phyloP scores from a whole-genome alignment of 1,140 invertebrate genomes.

The Drosophila oshimai region DNA sequence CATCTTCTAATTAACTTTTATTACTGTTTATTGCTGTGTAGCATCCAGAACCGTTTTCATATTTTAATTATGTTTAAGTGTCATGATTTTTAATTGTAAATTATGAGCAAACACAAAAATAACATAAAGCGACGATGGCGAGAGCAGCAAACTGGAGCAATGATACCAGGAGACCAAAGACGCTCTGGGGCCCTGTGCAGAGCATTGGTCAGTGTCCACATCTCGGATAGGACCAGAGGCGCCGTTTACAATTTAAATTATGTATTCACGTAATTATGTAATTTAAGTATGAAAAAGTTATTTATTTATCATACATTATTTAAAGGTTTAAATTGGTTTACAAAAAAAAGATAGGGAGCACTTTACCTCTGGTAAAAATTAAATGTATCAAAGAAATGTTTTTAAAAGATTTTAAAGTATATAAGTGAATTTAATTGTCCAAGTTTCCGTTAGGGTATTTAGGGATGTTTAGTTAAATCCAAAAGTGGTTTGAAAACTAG shows the following conservation, averaged over 20 bases:
- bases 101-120: slow-evolving; percentile 66
- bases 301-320: too few relatives aligned
- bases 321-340: too few relatives aligned
- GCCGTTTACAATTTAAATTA: background rate
- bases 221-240: slow-evolving; percentile 4
- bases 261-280: background rate
- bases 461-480: too few relatives aligned
- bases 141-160: slow-evolving; percentile 26
- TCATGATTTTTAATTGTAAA: slow-evolving; percentile 78
- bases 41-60: slow-evolving; percentile 73
- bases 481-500: too few relatives aligned
- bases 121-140: slow-evolving; percentile 38
- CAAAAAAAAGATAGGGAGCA: too few relatives aligned
- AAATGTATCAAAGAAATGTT: too few relatives aligned
- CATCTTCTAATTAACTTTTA: slow-evolving; percentile 74
- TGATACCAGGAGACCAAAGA: slow-evolving; percentile 15
- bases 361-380: too few relatives aligned
- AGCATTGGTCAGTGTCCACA: slow-evolving; percentile 22
- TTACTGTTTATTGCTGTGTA: slow-evolving; percentile 73
- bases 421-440: too few relatives aligned
- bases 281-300: too few relatives aligned
- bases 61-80: slow-evolving; percentile 81
- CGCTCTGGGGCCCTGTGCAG: slow-evolving; percentile 12
- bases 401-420: too few relatives aligned
- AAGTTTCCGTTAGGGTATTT: too few relatives aligned